These are phyloP conservation scores for Clistopyga incitator DNA, from an alignment of 2,888 invertebrate genomes.

Conservation along the genomic window DNA sequence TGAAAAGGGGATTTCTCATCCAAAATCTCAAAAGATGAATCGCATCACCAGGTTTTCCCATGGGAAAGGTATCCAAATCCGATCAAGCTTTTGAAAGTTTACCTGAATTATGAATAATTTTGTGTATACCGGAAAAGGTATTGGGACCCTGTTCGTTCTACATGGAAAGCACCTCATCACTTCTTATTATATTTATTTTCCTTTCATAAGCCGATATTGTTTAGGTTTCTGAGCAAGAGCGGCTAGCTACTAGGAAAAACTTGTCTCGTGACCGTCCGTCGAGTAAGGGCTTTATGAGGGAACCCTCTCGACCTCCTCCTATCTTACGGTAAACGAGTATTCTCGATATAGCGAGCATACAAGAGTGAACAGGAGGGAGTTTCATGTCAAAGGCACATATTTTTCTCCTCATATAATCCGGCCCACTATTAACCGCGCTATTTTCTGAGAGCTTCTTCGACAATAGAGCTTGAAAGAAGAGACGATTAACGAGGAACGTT, in stretches of 20 bases:
- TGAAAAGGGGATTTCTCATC: conserved; percentile 64
- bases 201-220: conserved; percentile 22
- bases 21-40: conserved; percentile 64
- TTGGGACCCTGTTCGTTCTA: conserved; percentile 15
- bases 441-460: conserved; percentile 3
- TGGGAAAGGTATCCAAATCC: conserved; percentile 59
- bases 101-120: conserved; percentile 65
- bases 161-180: conserved; percentile 4
- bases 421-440: neutral
- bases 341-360: neutral
- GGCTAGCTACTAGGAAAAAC: neutral
- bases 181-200: conserved; percentile 14
- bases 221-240: neutral
- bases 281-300: conserved; percentile 1
- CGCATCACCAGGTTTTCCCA: conserved; percentile 42
- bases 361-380: neutral
- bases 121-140: conserved; percentile 37
- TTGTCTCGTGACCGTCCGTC: neutral
- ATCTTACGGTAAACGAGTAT: neutral
- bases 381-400: conserved; percentile 3
- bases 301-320: neutral
- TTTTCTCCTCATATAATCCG: neutral
- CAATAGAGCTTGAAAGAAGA: neutral
- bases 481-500: conserved; percentile 11
- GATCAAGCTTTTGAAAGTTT: conserved; percentile 57